These are phyloP conservation scores for Anguilla anguilla DNA, from an alignment of 2,797 vertebrate genomes.

Conservation along the genomic window DNA sequence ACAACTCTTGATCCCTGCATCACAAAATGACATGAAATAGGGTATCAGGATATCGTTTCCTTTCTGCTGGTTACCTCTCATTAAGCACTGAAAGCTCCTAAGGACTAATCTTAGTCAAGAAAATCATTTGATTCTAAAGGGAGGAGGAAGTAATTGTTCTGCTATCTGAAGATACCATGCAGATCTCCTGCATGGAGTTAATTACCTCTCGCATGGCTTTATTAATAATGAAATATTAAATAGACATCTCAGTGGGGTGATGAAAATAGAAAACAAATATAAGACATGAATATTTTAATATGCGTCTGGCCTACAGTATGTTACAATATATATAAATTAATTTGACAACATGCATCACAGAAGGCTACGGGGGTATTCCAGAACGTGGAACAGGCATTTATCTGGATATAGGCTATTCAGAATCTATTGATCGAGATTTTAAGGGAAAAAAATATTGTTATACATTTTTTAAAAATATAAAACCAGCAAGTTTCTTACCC, in stretches of 20 bases:
- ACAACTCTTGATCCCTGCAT: background rate
- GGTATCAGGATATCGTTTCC: background rate
- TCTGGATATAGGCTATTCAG: background rate
- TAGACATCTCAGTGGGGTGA: slow-evolving; percentile 25
- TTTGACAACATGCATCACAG: slow-evolving; percentile 20
- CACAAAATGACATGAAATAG: background rate
- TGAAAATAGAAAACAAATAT: slow-evolving; percentile 21
- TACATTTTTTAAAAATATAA: too few species aligned
- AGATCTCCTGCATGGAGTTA: slow-evolving; percentile 48
- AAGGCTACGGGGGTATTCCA: slow-evolving; percentile 22
- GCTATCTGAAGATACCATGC: slow-evolving; percentile 24
- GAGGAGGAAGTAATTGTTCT: background rate
- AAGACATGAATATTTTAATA: slow-evolving; percentile 16
- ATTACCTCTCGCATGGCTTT: slow-evolving; percentile 49
- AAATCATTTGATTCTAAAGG: slow-evolving; percentile 10
- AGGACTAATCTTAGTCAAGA: background rate
- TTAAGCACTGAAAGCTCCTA: background rate
- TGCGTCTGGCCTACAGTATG: background rate
- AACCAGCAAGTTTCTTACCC: too few species aligned
- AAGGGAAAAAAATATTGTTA: too few species aligned
- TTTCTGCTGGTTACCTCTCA: background rate
- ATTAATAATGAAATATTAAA: slow-evolving; percentile 38
- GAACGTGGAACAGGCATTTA: background rate
- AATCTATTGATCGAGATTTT: too few species aligned
- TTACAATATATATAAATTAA: background rate